Base-by-base conservation (phyloP, 2,797 vertebrate genomes). In the Bovichtus diacanthus region DNA sequence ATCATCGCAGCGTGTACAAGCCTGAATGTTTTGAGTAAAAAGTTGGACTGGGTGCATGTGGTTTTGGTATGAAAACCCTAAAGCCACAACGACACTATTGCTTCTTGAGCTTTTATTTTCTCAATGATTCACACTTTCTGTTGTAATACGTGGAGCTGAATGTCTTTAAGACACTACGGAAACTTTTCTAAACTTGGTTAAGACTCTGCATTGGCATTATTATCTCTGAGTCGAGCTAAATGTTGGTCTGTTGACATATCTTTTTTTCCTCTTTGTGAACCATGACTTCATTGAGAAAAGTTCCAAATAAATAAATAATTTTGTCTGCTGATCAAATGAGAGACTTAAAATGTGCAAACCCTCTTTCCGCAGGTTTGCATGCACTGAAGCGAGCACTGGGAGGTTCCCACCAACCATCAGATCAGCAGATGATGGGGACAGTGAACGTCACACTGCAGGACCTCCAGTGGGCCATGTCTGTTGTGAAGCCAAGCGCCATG, bases 401-500 rank as follows among this genome's bases (percentile, higher is more conserved):
- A 87, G 88, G 47, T 78, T 89, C 6, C 78, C 86, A 86, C 0
- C 83, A 66, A 6, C 90, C 95, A 0, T 88, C 91, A 6, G 97
- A 99, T 87, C 80, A 56, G 0, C 92, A 96, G 78, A 89, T 96
- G 76, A 94, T 81, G 67, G 95, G 95, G 4, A 88, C 88, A 5
- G 95, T 98, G 92, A 94, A 78, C 31, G 94, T 99, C 87, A 94
- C 95, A 16, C 74, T 95, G 82, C 94, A 91, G 82, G 97, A 99
- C 92, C 97, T 99, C 78, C 95, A 94, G 85, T 95, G 96, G 93
- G 97, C 95, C 39, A 95, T 96, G 96, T 94, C 95, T 10, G 94
- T 95, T 13, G 94, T 99, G 87, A 97, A 97, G 90, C 98, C 98
- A 85, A 99, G 98, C 4, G 98, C 98, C 81, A 99, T 99, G 98